These are phyloP conservation scores for Xiphophorus birchmanni DNA, from an alignment of 2,797 vertebrate species.

Conservation along the genomic window DNA sequence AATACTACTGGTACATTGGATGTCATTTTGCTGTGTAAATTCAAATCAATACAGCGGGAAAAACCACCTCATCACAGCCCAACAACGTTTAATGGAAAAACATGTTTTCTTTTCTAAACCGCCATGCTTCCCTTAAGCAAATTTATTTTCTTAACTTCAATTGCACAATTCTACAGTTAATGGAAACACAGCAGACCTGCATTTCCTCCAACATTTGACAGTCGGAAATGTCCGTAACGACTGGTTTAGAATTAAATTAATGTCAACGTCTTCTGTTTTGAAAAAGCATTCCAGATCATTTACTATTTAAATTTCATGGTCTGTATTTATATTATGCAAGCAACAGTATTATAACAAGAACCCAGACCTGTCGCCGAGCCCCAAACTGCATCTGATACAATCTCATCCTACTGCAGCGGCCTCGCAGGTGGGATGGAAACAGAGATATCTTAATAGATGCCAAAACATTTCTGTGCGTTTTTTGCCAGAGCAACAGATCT, in stretches of 20 bases:
- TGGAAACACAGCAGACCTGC: not conserved
- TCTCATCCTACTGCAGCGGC: conserved; percentile 50
- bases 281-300: not conserved
- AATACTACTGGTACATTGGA: not conserved
- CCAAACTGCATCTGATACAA: conserved; percentile 57
- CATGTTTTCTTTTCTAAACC: too few relatives aligned
- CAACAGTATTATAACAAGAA: conserved; percentile 37
- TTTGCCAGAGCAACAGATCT: conserved; percentile 6
- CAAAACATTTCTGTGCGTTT: conserved; percentile 19
- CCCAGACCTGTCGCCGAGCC: conserved; percentile 53
- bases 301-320: conserved; percentile 13
- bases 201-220: not conserved
- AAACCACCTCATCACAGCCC: not conserved
- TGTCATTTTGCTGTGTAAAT: not conserved
- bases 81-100: too few relatives aligned
- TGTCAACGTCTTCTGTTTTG: conserved; percentile 6
- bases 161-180: too few relatives aligned
- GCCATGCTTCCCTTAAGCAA: too few relatives aligned
- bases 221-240: not conserved
- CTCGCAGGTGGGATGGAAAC: conserved; percentile 53
- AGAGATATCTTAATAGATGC: conserved; percentile 28
- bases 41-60: too few relatives aligned
- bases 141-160: too few relatives aligned
- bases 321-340: conserved; percentile 24
- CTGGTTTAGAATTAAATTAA: not conserved